These are phyloP conservation scores for Homarus americanus DNA, from an alignment of 1,140 invertebrate species.

Conservation along the genomic window DNA sequence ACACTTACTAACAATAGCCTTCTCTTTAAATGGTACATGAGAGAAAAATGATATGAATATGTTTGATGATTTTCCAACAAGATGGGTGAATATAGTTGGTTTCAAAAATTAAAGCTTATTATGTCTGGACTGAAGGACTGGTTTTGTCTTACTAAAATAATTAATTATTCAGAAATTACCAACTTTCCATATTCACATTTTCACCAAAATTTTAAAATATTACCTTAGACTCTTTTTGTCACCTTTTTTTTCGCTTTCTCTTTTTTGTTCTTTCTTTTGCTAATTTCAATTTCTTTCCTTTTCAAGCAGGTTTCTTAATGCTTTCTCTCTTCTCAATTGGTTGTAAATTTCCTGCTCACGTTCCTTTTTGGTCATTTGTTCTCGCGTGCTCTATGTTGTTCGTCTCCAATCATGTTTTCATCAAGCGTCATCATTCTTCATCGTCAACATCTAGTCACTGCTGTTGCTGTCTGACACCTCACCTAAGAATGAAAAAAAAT, in stretches of 20 bases:
- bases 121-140: too few relatives aligned
- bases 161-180: too few relatives aligned
- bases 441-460: constrained; percentile 80
- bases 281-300: constrained; percentile 94
- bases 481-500: constrained; percentile 79
- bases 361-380: constrained; percentile 97
- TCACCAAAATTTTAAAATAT: too few relatives aligned
- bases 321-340: constrained; percentile 94
- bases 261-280: constrained; percentile 90
- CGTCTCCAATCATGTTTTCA: constrained; percentile 98
- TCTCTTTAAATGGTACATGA: too few relatives aligned
- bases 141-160: too few relatives aligned
- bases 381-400: constrained; percentile 91
- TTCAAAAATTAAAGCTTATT: too few relatives aligned
- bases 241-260: constrained; percentile 78
- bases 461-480: constrained; percentile 80
- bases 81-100: too few relatives aligned
- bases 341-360: constrained; percentile 98
- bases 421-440: constrained; percentile 90
- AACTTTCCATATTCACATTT: too few relatives aligned
- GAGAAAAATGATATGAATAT: too few relatives aligned
- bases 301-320: constrained; percentile 96
- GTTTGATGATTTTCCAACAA: too few relatives aligned
- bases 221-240: too few relatives aligned
- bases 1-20: too few relatives aligned